Evolutionary conservation across 1,140 invertebrate species (phyloP).

Genomic region (Calephelis virginiensis): DNA sequence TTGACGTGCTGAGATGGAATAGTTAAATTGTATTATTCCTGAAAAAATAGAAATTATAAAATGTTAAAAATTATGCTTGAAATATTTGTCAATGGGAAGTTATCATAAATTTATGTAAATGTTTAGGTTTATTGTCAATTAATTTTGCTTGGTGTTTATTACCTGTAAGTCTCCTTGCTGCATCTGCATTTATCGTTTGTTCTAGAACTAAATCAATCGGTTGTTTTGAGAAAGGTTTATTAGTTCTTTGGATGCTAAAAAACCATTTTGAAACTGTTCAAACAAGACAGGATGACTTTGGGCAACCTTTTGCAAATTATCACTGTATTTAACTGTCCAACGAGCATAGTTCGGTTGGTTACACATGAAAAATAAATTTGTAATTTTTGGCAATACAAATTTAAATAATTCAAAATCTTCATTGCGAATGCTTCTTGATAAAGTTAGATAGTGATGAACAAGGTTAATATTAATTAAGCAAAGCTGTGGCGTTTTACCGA

Average conservation of each 20-base stretch:
- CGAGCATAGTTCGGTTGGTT: constrained; percentile 56
- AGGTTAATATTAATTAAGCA: constrained; percentile 48
- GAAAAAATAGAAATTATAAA: not conserved
- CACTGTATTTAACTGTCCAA: constrained; percentile 39
- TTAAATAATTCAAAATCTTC: constrained; percentile 43
- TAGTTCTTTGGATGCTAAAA: constrained; percentile 36
- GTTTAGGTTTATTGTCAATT: not conserved
- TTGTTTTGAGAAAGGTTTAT: constrained; percentile 41
- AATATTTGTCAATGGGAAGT: constrained; percentile 11
- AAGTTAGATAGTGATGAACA: constrained; percentile 37
- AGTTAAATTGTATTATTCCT: constrained; percentile 35
- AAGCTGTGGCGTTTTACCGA: constrained; percentile 41
- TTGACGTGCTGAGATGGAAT: constrained; percentile 38
- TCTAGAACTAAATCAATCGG: constrained; percentile 42
- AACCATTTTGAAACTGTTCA: constrained; percentile 28
- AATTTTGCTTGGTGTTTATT: not conserved
- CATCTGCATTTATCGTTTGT: constrained; percentile 42
- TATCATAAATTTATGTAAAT: constrained; percentile 17
- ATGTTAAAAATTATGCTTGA: constrained; percentile 9
- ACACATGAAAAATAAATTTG: constrained; percentile 48
- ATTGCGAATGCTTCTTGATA: constrained; percentile 39
- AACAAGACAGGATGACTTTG: not conserved
- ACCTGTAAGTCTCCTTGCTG: constrained; percentile 36
- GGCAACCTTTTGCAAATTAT: not conserved
- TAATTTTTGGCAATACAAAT: constrained; percentile 42